A percentile compares a stretch with the other conserved stretches of the same genome.
Evolutionary conservation across 2,113 vertebrate genomes (phyloP).

Genomic region (Hippolais icterina): DNA sequence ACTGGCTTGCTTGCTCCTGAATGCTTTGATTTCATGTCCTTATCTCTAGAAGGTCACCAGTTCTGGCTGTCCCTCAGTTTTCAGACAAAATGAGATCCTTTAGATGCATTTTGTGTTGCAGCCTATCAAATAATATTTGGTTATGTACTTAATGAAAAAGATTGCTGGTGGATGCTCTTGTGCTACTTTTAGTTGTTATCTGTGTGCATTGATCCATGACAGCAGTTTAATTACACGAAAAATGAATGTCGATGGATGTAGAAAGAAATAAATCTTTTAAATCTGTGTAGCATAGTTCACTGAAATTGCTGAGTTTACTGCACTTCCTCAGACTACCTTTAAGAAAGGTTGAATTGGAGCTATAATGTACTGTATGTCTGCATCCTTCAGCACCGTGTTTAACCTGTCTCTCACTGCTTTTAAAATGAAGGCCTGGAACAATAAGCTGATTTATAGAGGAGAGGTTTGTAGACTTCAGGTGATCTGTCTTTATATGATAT

Average conservation of each 20-base stretch:
- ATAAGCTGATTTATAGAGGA: not conserved
- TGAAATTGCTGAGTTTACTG: not conserved
- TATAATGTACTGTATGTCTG: not conserved
- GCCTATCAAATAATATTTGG: slow-evolving; percentile 17
- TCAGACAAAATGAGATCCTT: not conserved
- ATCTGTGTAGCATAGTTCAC: not conserved
- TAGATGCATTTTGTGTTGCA: not conserved
- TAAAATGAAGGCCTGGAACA: not conserved
- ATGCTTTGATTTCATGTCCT: not conserved
- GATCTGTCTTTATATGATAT: not conserved
- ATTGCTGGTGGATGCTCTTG: not conserved
- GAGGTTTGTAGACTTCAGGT: not conserved
- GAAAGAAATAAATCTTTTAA: slow-evolving; percentile 32
- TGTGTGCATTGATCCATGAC: not conserved
- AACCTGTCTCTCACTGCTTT: not conserved
- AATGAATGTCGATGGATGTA: not conserved
- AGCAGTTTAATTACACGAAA: slow-evolving; percentile 37
- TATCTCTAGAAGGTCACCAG: not conserved
- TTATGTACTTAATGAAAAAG: slow-evolving; percentile 33
- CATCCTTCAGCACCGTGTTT: not conserved
- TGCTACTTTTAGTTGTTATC: not conserved
- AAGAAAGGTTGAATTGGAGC: not conserved
- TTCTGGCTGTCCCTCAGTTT: not conserved
- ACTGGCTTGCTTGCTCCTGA: not conserved
- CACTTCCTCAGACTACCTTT: not conserved